Base-by-base conservation (phyloP, 2,888 invertebrate species). In the Idaea dimidiata region DNA sequence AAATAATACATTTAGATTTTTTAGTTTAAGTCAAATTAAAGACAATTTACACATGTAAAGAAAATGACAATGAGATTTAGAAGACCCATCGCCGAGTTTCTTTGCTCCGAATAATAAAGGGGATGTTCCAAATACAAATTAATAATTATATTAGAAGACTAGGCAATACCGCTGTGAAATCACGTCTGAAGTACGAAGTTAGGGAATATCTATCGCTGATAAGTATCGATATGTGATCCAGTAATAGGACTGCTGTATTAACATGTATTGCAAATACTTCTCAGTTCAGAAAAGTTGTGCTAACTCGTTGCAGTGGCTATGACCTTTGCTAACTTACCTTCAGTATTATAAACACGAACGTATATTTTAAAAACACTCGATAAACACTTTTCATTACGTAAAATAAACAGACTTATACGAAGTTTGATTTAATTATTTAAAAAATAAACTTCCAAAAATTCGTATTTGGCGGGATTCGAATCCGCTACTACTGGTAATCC, bases 271-370 rank as follows among this genome's bases (percentile, higher is more conserved):
- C 43, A 43, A 43, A 43, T 67, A 55, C 70, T 70, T 70, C 69
- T 71, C 60, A 69, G 70, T 68, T 14, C 3, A 67, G 71, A 68
- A 66, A 65, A 68, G 69, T 68, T 70, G 69, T 43, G 71, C 71
- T 72, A 76, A 73, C 83, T 85, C 81, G 87, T 92, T 92, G 92
- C 92, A 91, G 92, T 91, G 91, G 91, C 91, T 91, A 90, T 92
- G 88, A 87, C 86, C 87, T 85, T 84, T 75, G 69, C 75, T 69
- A 66, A 81, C 83, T 87, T 83, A 86, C 86, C 83, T 83, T 76
- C 16, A 59, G 55, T 55, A 64, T 61, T 57, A 18, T 16, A 17
- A 55, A 16, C 1, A 24, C 24, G 24, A 24, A 24, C 24, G 24
- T 16, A 17, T 16, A 43, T 43, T 43, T 43, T 43, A 2, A 43